These are phyloP conservation scores for Tinea semifulvella DNA, from an alignment of 2,888 invertebrate genomes.

Conservation along the genomic window DNA sequence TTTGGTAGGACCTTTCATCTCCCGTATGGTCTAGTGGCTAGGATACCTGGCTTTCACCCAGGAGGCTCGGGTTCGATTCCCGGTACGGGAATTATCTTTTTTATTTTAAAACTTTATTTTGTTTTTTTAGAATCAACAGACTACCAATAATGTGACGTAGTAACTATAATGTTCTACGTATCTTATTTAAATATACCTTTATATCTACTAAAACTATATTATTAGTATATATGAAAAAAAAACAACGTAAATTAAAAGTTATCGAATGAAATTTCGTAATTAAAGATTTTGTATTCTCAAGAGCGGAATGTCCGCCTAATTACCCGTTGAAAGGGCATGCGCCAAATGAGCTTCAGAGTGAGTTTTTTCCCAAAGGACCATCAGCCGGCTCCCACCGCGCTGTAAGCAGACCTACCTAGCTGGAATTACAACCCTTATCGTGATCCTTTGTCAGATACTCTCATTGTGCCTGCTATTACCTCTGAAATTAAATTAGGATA, in stretches of 20 bases:
- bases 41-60: constrained; percentile 78
- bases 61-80: constrained; percentile 80
- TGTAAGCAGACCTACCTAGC: background rate
- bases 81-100: constrained; percentile 65
- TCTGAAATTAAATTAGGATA: constrained; percentile 3
- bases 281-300: too few relatives aligned
- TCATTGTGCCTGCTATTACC: background rate
- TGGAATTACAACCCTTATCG: background rate
- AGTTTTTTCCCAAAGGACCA: constrained; percentile 11
- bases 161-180: too few relatives aligned
- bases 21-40: constrained; percentile 76
- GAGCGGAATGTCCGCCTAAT: constrained; percentile 2
- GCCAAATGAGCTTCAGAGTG: constrained; percentile 10
- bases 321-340: constrained; percentile 8
- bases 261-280: too few relatives aligned
- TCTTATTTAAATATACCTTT: too few relatives aligned
- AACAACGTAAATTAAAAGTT: too few relatives aligned
- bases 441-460: constrained; percentile 1
- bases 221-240: too few relatives aligned
- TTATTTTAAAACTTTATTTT: constrained; percentile 2
- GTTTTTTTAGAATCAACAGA: too few relatives aligned
- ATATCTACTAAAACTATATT: too few relatives aligned
- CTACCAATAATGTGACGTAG: too few relatives aligned
- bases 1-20: constrained; percentile 26
- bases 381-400: background rate